Conservation (phyloP, 92 coral and sea anemone species). For the Bergia sp. region DNA sequence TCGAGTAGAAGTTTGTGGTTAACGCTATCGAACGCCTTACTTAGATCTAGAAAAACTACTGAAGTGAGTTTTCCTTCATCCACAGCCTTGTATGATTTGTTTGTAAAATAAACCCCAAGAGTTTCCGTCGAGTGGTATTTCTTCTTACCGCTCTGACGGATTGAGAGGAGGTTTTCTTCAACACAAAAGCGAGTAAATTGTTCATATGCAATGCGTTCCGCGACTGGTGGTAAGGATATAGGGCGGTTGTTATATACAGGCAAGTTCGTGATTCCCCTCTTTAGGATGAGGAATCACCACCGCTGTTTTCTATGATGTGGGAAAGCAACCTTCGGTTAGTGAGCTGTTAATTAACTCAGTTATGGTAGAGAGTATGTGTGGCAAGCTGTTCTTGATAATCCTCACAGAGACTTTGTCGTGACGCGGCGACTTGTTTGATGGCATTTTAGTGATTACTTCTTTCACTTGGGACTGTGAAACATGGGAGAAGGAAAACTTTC, state of each 20-base stretch:
- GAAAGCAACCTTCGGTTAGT: too few species aligned
- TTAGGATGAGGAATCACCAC: neutral
- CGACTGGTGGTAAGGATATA: neutral
- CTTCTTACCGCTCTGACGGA: neutral
- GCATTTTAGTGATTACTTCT: neutral
- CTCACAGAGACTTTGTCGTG: neutral
- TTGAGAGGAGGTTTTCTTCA: neutral
- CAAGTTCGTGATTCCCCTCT: neutral
- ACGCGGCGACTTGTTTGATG: neutral
- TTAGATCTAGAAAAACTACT: neutral
- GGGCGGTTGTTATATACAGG: neutral
- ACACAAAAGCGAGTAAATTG: neutral
- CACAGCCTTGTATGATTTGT: neutral
- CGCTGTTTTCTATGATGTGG: neutral
- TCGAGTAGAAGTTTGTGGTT: too few species aligned
- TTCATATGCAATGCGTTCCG: neutral
- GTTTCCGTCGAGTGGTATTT: neutral
- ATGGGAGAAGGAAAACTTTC: neutral
- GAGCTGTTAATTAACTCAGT: too few species aligned
- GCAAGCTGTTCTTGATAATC: neutral
- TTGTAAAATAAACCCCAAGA: neutral
- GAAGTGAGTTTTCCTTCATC: neutral
- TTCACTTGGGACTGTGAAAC: neutral
- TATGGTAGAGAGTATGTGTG: neutral
- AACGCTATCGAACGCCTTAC: too few species aligned